These are phyloP conservation scores for Smutsia temminckii DNA, from an alignment of 2,797 vertebrate species.

Conservation along the genomic window DNA sequence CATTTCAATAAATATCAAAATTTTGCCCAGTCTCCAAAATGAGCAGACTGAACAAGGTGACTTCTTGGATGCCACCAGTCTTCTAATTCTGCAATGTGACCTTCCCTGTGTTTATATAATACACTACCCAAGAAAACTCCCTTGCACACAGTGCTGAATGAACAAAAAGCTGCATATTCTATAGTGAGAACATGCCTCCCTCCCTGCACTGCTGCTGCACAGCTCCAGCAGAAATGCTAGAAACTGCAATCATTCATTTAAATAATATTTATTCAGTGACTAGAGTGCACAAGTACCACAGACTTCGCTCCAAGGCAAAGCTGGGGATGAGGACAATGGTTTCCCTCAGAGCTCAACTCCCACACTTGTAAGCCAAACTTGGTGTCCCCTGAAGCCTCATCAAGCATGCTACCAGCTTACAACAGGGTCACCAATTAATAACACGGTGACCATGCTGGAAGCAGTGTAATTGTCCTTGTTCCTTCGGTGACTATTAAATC, in stretches of 20 bases:
- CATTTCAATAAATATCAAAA: conserved; percentile 29
- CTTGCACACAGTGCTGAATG: neutral
- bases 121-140: neutral
- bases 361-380: neutral
- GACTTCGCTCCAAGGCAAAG: neutral
- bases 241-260: neutral
- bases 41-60: neutral
- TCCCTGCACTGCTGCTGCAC: neutral
- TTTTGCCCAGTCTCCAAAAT: conserved; percentile 3
- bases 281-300: neutral
- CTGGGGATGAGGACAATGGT: neutral
- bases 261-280: conserved; percentile 6
- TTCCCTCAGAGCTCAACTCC: neutral
- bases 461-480: neutral
- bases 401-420: neutral
- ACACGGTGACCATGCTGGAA: neutral
- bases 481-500: conserved; percentile 50
- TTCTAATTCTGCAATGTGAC: neutral
- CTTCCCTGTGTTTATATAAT: neutral
- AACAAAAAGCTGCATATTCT: neutral
- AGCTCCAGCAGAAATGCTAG: neutral
- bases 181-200: neutral
- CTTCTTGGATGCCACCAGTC: neutral
- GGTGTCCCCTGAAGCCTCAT: conserved; percentile 22
- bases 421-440: conserved; percentile 3